Conservation (phyloP, 2,888 invertebrate genomes). For the Gymnosoma rotundatum region DNA sequence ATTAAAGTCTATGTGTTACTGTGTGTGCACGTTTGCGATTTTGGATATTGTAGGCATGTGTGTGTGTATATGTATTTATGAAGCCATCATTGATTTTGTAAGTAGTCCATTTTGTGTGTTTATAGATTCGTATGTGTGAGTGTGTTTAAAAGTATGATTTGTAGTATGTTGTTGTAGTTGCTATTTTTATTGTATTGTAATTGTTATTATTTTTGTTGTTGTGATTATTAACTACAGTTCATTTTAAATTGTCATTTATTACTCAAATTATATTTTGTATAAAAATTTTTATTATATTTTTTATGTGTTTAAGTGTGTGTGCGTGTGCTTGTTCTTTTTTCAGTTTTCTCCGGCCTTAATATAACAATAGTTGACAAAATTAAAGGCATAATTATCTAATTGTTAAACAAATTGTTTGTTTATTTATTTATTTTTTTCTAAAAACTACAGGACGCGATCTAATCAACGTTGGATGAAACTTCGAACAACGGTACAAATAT, state of each 20-base stretch:
- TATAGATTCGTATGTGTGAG: background rate
- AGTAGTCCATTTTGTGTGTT: constrained; percentile 39
- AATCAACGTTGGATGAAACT: constrained; percentile 98
- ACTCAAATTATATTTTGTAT: constrained; percentile 4
- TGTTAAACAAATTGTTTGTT: background rate
- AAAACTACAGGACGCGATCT: constrained; percentile 89
- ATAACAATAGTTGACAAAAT: background rate
- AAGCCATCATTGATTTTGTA: constrained; percentile 55
- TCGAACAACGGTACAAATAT: constrained; percentile 95
- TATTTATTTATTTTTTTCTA: constrained; percentile 46
- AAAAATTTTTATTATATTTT: background rate
- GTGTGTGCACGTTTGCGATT: constrained; percentile 1
- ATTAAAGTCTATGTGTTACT: background rate
- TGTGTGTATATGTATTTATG: constrained; percentile 34
- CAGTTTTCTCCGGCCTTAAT: background rate
- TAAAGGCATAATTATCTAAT: constrained; percentile 10
- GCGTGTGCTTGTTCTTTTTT: background rate
- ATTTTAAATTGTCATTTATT: background rate
- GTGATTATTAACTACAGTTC: no score
- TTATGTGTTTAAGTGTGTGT: background rate
- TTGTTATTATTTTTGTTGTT: no score
- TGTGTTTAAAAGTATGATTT: constrained; percentile 44
- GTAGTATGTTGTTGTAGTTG: constrained; percentile 14
- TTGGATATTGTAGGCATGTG: background rate
- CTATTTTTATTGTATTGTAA: background rate